Base-by-base conservation (phyloP, 2,797 vertebrate genomes). In the Acanthopagrus latus region DNA sequence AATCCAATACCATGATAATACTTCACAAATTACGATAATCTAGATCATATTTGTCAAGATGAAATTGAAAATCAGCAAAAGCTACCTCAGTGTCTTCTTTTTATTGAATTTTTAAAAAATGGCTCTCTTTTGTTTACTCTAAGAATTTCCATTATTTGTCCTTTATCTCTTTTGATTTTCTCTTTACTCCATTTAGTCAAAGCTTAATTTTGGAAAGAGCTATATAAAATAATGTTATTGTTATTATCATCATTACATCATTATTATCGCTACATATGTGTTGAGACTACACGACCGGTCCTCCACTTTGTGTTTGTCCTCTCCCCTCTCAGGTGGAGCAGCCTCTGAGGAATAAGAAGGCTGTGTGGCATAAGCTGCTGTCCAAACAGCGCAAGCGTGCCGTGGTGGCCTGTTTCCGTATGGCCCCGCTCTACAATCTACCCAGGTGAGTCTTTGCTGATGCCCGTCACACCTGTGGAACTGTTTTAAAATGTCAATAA, bases 321-420 rank as follows among this genome's bases (percentile, higher is more conserved):
- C 2, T 51, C 11, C 20, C 51, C 48, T 10, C n/a, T 56, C 78
- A 99, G 98, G 97, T 99, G 87, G 98, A 99, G 86, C 97, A 96
- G 82, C 98, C 98, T 47, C 91, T 99, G 88, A 96, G 98, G 86
- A 98, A 97, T 79, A 99, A 99, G 93, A 99, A 98, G 91, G 96
- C 95, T 4, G 96, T 98, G 51, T 95, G 93, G 95, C 97, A 99
- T 65, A 99, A 99, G 87, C 94, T 99, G 29, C 89, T 99, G 69
- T 99, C 98, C 86, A 99, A 99, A 65, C 98, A 99, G 91, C 96
- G 98, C 10, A 99, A 99, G 90, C 96, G 98, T 64, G 98, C 98
- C 0, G 98, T 99, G 64, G 98, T 99, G 81, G 98, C 98, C 10
- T 99, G 98, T 92, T 99, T 99, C 94, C 96, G 98, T 52, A 99